phyloP scores from a whole-genome alignment of 2,888 invertebrate genomes.

The Stictocephala bisonia region DNA sequence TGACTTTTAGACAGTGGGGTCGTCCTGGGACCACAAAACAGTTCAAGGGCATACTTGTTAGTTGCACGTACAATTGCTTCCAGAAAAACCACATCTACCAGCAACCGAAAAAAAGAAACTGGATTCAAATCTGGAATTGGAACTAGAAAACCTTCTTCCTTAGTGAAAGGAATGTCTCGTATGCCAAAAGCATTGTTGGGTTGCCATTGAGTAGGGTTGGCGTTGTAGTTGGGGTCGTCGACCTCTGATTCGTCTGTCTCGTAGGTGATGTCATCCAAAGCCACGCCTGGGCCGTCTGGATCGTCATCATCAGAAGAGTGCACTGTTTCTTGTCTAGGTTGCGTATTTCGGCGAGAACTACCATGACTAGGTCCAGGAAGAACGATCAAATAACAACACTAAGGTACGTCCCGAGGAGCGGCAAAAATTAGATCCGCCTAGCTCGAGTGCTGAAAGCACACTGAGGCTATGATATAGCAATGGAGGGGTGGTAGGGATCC shows the following conservation, averaged over 20 bases:
- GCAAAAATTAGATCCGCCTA: too few species aligned
- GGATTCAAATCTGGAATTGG: constrained; percentile 8
- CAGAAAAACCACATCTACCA: background rate
- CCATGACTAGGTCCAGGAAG: background rate
- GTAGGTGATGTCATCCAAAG: background rate
- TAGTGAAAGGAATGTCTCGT: background rate
- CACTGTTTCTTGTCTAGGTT: background rate
- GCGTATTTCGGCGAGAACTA: background rate
- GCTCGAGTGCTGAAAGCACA: too few species aligned
- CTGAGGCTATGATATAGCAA: background rate
- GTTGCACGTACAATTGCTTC: constrained; percentile 1
- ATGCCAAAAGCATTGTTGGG: background rate
- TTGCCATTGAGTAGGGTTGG: too few species aligned
- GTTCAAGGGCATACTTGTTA: constrained; percentile 19
- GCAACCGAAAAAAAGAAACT: background rate
- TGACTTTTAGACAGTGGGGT: background rate
- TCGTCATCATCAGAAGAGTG: background rate
- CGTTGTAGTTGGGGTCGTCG: too few species aligned
- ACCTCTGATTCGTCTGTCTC: background rate
- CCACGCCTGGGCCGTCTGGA: too few species aligned
- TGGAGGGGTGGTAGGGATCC: background rate
- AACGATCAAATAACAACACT: background rate
- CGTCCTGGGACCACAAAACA: constrained; percentile 9
- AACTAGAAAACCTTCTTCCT: constrained; percentile 1
- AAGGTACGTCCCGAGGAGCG: too few species aligned